Base-by-base conservation (phyloP, 2,888 invertebrate species). In the Diplazon laetatorius region DNA sequence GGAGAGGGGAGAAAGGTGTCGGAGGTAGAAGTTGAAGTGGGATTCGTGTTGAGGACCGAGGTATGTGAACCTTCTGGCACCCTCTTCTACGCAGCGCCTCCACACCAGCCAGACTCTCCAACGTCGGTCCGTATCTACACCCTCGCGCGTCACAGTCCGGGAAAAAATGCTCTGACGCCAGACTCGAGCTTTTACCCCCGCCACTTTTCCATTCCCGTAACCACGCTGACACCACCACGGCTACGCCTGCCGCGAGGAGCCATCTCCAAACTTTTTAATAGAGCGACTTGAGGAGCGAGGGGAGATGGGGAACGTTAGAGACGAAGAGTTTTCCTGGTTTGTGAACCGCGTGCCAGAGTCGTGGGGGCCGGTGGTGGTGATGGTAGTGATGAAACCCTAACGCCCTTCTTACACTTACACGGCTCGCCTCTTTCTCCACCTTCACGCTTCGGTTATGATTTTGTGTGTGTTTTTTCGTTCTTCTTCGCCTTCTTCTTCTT, bases 181-280 rank as follows among this genome's bases (percentile, higher is more conserved):
- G 50, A 18, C 65, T 50, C 37, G 14, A 70, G 52, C 70, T 57
- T 75, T 62, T 52, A 52, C 14, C 78, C 59, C 55, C 48, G n/a
- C 66, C 57, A n/a, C 18, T 37, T n/a, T n/a, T 9, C 6, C 22
- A 12, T 16, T n/a, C n/a, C 12, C 35, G 42, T 25, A 71, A 52
- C 37, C 44, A 37, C 81, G 57, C 76, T 55, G 66, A 70, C 60
- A 52, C 48, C 72, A 30, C 50, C 70, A n/a, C n/a, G 78, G 72
- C 30, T 30, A 30, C 30, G 30, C 30, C 30, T n/a, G n/a, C 4
- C 30, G 30, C 2, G 30, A 30, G 30, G 30, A 72, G 68, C 81
- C 84, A 86, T 86, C 83, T 85, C 76, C 78, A 87, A n/a, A 88
- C 87, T 86, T 88, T 87, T 87, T 87, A 87, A 88, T 87, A 85